Evolutionary conservation across 2,797 vertebrate species (phyloP).

Genomic region (Crax fasciolata): DNA sequence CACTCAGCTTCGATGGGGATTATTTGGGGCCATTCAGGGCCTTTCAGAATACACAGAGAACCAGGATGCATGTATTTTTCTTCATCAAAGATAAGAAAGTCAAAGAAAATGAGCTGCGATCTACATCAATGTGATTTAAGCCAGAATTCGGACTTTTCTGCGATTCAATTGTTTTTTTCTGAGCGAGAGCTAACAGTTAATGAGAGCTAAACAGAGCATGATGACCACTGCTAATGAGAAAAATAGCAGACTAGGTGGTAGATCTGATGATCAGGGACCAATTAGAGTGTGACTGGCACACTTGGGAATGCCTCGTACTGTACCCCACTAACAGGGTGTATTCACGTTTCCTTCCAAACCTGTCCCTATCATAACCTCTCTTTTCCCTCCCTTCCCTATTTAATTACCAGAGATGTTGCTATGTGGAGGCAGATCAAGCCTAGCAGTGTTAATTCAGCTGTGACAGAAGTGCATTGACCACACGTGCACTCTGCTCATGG

Average conservation of each 20-base stretch:
- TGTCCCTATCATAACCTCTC: neutral
- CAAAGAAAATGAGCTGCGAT: neutral
- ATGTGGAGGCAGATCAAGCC: neutral
- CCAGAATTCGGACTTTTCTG: slow-evolving; percentile 9
- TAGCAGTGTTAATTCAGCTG: slow-evolving; percentile 34
- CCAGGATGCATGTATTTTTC: neutral
- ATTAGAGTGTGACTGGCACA: slow-evolving; percentile 20
- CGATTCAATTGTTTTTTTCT: neutral
- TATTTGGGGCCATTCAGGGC: neutral
- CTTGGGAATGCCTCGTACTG: neutral
- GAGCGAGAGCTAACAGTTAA: slow-evolving; percentile 13
- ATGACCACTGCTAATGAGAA: slow-evolving; percentile 51
- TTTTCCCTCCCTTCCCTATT: neutral
- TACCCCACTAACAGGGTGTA: neutral
- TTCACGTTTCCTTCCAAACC: neutral
- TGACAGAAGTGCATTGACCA: slow-evolving; percentile 6
- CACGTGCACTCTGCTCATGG: fast-evolving
- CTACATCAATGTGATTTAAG: neutral
- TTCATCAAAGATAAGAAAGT: neutral
- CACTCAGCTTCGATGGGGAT: neutral
- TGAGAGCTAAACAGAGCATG: slow-evolving; percentile 44
- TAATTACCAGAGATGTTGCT: slow-evolving; percentile 29
- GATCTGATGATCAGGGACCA: slow-evolving; percentile 53
- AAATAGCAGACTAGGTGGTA: slow-evolving; percentile 35
- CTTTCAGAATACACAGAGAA: neutral